Base-by-base conservation (phyloP, 2,797 vertebrate genomes). In the Notoglanidium macrostoma region DNA sequence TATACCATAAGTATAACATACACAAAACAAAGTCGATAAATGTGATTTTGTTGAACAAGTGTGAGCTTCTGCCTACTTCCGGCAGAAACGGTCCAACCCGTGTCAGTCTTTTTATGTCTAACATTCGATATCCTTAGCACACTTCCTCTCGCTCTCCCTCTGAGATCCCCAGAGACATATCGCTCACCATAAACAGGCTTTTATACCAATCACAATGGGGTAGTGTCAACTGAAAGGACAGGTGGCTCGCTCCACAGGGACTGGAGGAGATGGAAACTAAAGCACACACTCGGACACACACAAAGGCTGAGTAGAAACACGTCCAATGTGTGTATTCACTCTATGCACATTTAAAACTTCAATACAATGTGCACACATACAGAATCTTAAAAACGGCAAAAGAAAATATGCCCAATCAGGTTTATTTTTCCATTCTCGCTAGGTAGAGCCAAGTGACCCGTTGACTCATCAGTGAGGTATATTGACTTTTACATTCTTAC, bases 181-280 rank as follows among this genome's bases (percentile, higher is more conserved):
- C 12, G 23, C 46, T 80, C 35, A 63, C 40, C 76, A n/a, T 49
- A 46, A 82, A 81, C 68, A 65, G 70, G 68, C 77, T 85, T 88
- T 85, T 81, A 59, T 85, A 84, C 26, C 40, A 40, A n/a, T 55
- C 55, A 86, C 87, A 88, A 82, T 85, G 70, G 57, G 49, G 77
- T 51, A 74, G 57, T 74, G 82, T 87, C 51, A 49, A 76, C 68
- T 79, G 68, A 35, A 84, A 67, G n/a, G 84, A 85, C 87, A 86
- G 84, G 84, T 86, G 84, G 79, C 14, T 35, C 4, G n/a, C 67
- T 59, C 87, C 19, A 55, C 68, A 57, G 68, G 83, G 55, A 63
- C 29, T 35, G 17, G 77, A 12, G 32, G 32, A 74, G 54, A 76
- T 44, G 17, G 8, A 59, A n/a, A 54, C 73, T 29, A 3, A 14